Evolutionary conservation across 2,888 invertebrate species (phyloP).

Genomic region (Agrilus mali): DNA sequence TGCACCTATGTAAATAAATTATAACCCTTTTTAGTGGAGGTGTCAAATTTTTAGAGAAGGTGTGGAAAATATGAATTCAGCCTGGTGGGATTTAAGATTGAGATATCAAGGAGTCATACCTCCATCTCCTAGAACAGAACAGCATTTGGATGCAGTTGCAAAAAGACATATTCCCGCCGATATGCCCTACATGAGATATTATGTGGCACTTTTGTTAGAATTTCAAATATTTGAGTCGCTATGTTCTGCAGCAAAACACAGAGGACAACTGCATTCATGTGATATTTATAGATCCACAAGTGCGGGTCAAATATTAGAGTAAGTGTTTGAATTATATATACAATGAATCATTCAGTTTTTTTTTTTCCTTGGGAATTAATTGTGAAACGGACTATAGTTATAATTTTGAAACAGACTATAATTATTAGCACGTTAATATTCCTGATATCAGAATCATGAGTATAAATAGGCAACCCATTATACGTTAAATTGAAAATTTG

Average conservation of each 20-base stretch:
- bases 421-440: no score
- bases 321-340: conserved; percentile 9
- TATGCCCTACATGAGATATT: conserved; percentile 62
- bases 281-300: conserved; percentile 69
- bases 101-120: conserved; percentile 64
- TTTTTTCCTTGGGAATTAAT: no score
- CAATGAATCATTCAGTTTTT: no score
- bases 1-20: background rate
- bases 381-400: no score
- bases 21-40: conserved; percentile 49
- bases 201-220: conserved; percentile 68
- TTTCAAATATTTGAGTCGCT: conserved; percentile 75
- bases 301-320: conserved; percentile 67
- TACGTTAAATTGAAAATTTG: no score
- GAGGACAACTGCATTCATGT: conserved; percentile 64
- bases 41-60: conserved; percentile 69
- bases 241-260: conserved; percentile 59
- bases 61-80: conserved; percentile 43
- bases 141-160: conserved; percentile 72
- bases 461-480: no score
- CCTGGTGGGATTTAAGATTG: conserved; percentile 65
- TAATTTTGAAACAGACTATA: no score
- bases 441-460: no score
- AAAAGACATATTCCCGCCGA: conserved; percentile 74
- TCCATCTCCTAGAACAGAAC: conserved; percentile 52